Evolutionary conservation across 2,113 vertebrate genomes (phyloP).

Genomic region (Noturus placidus): DNA sequence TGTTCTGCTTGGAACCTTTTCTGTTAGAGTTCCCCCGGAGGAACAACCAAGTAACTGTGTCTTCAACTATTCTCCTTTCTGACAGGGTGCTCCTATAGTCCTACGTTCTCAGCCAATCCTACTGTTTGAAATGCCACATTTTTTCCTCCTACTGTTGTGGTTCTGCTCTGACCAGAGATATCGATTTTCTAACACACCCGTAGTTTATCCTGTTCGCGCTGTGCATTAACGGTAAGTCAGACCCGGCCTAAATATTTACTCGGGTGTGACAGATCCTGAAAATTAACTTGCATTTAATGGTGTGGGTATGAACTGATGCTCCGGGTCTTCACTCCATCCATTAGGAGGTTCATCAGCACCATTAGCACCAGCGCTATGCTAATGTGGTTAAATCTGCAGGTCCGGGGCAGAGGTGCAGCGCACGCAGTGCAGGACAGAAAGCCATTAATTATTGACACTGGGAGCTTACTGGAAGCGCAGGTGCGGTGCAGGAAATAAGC

Average conservation of each 20-base stretch:
- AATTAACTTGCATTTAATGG: slow-evolving; percentile 38
- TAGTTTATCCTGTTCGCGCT: neutral
- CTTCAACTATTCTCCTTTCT: neutral
- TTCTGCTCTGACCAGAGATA: neutral
- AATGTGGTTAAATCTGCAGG: slow-evolving; percentile 59
- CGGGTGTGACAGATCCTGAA: slow-evolving; percentile 1
- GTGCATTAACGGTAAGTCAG: neutral
- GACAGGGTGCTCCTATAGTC: neutral
- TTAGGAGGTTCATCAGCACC: slow-evolving; percentile 58
- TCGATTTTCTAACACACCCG: neutral
- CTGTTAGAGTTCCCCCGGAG: neutral
- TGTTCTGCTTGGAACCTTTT: neutral
- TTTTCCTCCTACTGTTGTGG: neutral
- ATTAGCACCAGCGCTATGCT: slow-evolving; percentile 63
- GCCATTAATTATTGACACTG: slow-evolving; percentile 72
- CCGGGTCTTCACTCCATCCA: slow-evolving; percentile 30
- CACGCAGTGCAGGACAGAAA: slow-evolving; percentile 57
- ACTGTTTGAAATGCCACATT: too few relatives aligned
- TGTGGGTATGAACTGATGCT: slow-evolving; percentile 24
- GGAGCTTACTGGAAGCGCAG: slow-evolving; percentile 68
- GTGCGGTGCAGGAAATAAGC: slow-evolving; percentile 72
- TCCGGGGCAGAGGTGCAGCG: slow-evolving; percentile 54
- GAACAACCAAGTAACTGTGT: neutral
- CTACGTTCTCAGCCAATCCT: neutral
- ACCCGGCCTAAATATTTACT: slow-evolving; percentile 28